phyloP scores from a whole-genome alignment of 2,797 vertebrate species.

The Arremon brunneinucha region DNA sequence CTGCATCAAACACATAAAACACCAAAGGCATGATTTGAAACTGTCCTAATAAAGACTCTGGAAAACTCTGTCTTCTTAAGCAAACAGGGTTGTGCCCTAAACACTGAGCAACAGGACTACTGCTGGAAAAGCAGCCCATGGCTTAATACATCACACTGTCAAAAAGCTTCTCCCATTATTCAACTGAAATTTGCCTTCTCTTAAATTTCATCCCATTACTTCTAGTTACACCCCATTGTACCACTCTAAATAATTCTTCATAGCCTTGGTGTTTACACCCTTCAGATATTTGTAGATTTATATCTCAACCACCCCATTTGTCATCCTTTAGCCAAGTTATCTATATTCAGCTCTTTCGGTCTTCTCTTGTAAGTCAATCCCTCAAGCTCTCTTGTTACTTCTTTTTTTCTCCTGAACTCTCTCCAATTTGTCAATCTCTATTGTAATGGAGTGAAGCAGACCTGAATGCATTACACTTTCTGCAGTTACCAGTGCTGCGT shows the following conservation, averaged over 20 bases:
- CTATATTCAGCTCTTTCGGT: slow-evolving; percentile 66
- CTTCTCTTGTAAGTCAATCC: slow-evolving; percentile 65
- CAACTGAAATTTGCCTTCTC: slow-evolving; percentile 68
- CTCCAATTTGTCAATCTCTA: slow-evolving; percentile 62
- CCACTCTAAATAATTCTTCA: slow-evolving; percentile 70
- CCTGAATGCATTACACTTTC: slow-evolving; percentile 48
- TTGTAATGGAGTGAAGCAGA: slow-evolving; percentile 46
- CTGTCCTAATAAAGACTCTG: background rate
- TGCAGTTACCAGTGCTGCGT: background rate
- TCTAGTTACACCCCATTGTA: slow-evolving; percentile 70
- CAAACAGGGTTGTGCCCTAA: slow-evolving; percentile 43
- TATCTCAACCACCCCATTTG: slow-evolving; percentile 62
- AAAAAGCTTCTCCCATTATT: slow-evolving; percentile 65
- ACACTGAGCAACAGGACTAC: slow-evolving; percentile 18
- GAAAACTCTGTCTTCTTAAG: slow-evolving; percentile 23
- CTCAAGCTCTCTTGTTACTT: slow-evolving; percentile 51
- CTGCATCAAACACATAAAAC: background rate
- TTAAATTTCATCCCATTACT: slow-evolving; percentile 71
- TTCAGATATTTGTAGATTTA: slow-evolving; percentile 71
- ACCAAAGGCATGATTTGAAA: background rate
- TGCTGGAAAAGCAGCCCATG: slow-evolving; percentile 12
- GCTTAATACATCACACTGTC: slow-evolving; percentile 66
- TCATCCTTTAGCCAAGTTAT: slow-evolving; percentile 70
- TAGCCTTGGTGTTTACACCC: slow-evolving; percentile 71
- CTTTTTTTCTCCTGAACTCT: slow-evolving; percentile 40